Conservation (phyloP, 2,888 invertebrate genomes). For the Leucophenga maculata region DNA sequence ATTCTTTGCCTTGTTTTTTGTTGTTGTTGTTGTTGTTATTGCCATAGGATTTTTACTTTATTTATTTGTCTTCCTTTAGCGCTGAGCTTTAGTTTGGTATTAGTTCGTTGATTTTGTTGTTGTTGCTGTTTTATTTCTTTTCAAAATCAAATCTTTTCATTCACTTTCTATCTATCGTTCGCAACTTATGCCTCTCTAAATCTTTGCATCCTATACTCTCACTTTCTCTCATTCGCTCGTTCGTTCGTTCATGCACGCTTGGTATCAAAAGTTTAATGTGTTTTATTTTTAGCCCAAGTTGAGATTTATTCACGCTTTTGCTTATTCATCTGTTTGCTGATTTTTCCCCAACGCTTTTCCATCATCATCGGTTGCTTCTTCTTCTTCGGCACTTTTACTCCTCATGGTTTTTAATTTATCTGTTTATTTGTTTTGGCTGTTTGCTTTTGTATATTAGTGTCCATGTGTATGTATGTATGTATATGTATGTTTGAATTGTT, state of each 20-base stretch:
- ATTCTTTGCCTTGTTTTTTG: neutral
- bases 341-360: neutral
- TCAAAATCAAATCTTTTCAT: neutral
- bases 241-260: neutral
- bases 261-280: conserved; percentile 6
- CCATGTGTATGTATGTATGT: neutral
- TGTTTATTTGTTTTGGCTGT: conserved; percentile 15
- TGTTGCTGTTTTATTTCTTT: conserved; percentile 9
- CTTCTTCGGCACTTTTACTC: neutral
- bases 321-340: neutral
- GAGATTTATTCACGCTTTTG: conserved; percentile 11
- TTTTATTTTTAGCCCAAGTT: conserved; percentile 20
- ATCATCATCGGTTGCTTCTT: neutral
- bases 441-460: neutral
- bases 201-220: neutral
- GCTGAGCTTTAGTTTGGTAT: conserved; percentile 11
- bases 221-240: no score
- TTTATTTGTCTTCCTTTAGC: neutral
- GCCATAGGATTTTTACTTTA: neutral
- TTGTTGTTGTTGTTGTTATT: neutral
- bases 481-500: neutral
- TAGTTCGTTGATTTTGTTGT: conserved; percentile 18
- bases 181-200: neutral
- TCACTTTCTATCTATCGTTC: neutral
- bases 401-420: conserved; percentile 11